Conservation (phyloP, 1,140 invertebrate species). For the Gryllus bimaculatus region DNA sequence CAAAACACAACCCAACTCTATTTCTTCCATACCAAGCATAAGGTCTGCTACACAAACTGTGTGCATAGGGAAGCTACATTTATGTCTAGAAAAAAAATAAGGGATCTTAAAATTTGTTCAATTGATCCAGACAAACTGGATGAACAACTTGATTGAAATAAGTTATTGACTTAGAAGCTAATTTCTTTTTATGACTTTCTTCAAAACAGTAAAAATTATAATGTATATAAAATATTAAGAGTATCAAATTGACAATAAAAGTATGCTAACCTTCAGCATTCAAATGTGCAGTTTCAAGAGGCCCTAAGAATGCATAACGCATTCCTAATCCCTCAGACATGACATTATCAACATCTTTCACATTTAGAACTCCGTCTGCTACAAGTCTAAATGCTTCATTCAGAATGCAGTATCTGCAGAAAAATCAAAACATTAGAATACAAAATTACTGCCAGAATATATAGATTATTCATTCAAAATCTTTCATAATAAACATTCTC, state of each 20-base stretch:
- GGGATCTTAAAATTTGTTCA: no score
- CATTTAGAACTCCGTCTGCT: conserved; percentile 69
- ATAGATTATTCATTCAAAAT: neutral
- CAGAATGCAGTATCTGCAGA: conserved; percentile 74
- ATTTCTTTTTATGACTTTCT: neutral
- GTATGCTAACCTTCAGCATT: conserved; percentile 75
- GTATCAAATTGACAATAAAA: no score
- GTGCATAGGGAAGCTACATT: no score
- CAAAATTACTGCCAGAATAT: neutral
- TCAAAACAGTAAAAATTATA: neutral
- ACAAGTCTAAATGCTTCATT: conserved; percentile 89
- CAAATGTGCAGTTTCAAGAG: conserved; percentile 87
- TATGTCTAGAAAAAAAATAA: no score
- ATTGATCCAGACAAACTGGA: no score
- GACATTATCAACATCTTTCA: conserved; percentile 83
- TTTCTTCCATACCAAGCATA: no score
- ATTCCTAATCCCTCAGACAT: conserved; percentile 91
- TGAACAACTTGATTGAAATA: no score
- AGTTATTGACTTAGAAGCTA: no score
- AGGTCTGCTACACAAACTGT: no score
- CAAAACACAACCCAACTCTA: no score
- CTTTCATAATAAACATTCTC: conserved; percentile 25
- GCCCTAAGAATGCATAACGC: conserved; percentile 90
- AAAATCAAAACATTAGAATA: conserved; percentile 11
- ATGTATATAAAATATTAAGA: no score